Percentiles rank a stretch among this genome's conserved stretches.
phyloP scores from a whole-genome alignment of 2,797 vertebrate genomes.

The Coregonus sp. region DNA sequence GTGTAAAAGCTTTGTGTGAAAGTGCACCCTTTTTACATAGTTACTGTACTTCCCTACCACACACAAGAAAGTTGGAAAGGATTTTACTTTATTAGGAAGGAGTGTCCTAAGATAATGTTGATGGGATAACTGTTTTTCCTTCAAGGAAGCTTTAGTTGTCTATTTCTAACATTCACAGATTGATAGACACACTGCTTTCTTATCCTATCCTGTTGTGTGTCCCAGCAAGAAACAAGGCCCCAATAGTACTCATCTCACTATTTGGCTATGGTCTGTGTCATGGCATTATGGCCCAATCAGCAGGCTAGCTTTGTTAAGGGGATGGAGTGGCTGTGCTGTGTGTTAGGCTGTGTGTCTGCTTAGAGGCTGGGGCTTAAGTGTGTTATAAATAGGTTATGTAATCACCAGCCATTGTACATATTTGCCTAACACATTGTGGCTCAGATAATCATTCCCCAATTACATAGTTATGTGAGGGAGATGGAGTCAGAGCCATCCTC shows the following conservation, averaged over 20 bases:
- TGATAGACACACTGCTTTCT: no score
- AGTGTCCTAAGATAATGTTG: no score
- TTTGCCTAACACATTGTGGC: neutral
- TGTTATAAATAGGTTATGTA: conserved; percentile 10
- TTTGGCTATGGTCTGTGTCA: no score
- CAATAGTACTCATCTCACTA: no score
- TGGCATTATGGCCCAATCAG: no score
- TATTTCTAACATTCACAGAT: no score
- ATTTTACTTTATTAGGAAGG: conserved; percentile 29
- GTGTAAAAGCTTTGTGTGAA: conserved; percentile 42
- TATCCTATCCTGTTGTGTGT: no score
- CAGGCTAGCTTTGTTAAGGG: no score
- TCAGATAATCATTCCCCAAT: neutral
- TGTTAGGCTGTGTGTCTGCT: no score
- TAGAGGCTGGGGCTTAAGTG: no score
- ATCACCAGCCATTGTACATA: neutral
- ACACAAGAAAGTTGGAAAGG: neutral
- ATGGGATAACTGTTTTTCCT: conserved; percentile 32
- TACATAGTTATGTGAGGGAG: neutral
- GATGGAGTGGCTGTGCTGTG: no score
- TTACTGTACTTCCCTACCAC: neutral
- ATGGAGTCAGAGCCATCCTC: neutral
- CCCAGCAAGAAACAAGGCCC: no score
- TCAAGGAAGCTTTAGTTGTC: conserved; percentile 26
- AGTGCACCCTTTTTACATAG: conserved; percentile 43